These are phyloP conservation scores for Yponomeuta evonymella DNA, from an alignment of 2,888 invertebrate species.

Conservation along the genomic window DNA sequence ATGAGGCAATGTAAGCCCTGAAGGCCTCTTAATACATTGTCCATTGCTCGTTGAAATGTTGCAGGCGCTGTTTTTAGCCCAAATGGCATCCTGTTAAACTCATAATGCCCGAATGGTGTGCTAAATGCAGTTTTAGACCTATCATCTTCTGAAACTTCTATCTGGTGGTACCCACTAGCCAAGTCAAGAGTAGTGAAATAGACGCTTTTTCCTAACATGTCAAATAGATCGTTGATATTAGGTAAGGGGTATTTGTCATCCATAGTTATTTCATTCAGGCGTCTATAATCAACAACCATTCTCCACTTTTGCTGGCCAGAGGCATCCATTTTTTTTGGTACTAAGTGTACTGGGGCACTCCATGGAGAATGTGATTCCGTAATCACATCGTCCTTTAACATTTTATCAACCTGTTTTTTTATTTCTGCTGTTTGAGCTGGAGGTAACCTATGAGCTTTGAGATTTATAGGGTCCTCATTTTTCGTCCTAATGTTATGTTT, in stretches of 20 bases:
- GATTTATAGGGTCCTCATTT: slow-evolving; percentile 27
- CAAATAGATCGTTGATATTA: slow-evolving; percentile 39
- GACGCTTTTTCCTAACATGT: slow-evolving; percentile 37
- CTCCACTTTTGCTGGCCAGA: slow-evolving; percentile 24
- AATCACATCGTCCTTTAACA: slow-evolving; percentile 22
- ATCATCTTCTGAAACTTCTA: slow-evolving; percentile 32
- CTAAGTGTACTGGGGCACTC: slow-evolving; percentile 29
- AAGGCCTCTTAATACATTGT: slow-evolving; percentile 36
- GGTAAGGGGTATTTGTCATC: slow-evolving; percentile 39
- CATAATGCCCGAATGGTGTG: slow-evolving; percentile 35
- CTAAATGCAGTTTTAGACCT: slow-evolving; percentile 41
- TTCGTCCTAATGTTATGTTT: slow-evolving; percentile 15
- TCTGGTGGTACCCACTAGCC: slow-evolving; percentile 44
- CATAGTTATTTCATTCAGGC: slow-evolving; percentile 41
- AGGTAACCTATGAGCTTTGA: slow-evolving; percentile 23
- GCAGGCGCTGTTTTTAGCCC: slow-evolving; percentile 36
- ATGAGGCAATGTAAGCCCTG: slow-evolving; percentile 35
- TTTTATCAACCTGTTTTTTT: slow-evolving; percentile 25
- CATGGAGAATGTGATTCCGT: slow-evolving; percentile 26
- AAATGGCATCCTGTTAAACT: slow-evolving; percentile 30
- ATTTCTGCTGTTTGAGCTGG: slow-evolving; percentile 22
- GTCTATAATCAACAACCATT: slow-evolving; percentile 40
- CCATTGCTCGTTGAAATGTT: slow-evolving; percentile 46
- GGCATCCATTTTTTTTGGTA: slow-evolving; percentile 20
- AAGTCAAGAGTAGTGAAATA: slow-evolving; percentile 43